Conservation (phyloP, 2,113 vertebrate species). For the Myocastor coypus region DNA sequence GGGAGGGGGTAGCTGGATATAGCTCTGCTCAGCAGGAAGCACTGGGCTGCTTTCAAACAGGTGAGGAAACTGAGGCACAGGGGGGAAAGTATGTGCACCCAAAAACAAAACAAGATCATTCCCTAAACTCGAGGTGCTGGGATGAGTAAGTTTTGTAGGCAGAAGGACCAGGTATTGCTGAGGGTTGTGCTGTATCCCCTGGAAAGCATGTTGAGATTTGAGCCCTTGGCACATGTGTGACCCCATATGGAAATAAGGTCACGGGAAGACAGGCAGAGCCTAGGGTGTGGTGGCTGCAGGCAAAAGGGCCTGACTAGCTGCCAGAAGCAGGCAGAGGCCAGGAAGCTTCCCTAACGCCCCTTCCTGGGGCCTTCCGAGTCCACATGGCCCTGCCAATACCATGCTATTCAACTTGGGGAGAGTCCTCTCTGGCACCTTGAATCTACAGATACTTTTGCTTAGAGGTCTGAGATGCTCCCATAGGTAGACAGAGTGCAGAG, state of each 20-base stretch:
- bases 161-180: neutral
- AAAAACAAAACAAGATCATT: neutral
- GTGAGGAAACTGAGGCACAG: neutral
- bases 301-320: no score
- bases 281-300: neutral
- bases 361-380: neutral
- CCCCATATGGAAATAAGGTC: neutral
- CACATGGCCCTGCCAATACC: neutral
- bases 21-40: neutral
- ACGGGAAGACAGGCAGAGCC: neutral
- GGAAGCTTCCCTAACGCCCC: neutral
- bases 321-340: neutral
- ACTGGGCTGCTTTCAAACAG: neutral
- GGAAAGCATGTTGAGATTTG: neutral
- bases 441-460: neutral
- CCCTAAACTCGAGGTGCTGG: neutral
- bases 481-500: neutral
- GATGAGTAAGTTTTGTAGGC: neutral
- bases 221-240: neutral
- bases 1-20: no score
- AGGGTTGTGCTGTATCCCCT: rapidly evolving
- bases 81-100: neutral
- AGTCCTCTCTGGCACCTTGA: neutral
- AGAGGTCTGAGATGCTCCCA: rapidly evolving
- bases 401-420: neutral